A percentile compares a stretch with the other conserved stretches of the same genome.
phyloP scores from a whole-genome alignment of 2,113 vertebrate species.

The Eclectus roratus region DNA sequence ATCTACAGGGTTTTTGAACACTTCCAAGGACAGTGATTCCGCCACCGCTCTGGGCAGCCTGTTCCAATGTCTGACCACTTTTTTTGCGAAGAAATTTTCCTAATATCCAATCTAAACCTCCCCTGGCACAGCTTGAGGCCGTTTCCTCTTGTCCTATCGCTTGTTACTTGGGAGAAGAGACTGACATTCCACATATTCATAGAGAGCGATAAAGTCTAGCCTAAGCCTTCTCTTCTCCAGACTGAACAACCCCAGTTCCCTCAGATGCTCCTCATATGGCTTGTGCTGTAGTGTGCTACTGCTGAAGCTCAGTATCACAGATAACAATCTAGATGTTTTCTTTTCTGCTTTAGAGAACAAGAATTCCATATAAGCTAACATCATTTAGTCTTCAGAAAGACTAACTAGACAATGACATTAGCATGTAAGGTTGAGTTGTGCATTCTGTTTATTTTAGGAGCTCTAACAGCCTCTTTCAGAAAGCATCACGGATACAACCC shows the following conservation, averaged over 20 bases:
- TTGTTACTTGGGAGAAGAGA: neutral
- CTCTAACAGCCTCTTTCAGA: neutral
- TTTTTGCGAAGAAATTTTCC: neutral
- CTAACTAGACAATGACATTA: neutral
- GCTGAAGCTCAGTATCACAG: neutral
- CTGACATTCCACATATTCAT: neutral
- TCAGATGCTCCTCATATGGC: neutral
- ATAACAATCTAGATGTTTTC: neutral
- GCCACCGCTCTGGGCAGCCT: neutral
- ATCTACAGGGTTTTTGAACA: neutral
- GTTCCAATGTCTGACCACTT: neutral
- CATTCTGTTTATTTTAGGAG: neutral
- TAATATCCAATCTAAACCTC: neutral
- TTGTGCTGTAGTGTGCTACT: neutral
- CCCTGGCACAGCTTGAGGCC: neutral
- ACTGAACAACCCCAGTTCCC: neutral
- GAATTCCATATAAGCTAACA: neutral
- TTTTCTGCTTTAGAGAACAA: neutral
- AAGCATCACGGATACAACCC: accelerated
- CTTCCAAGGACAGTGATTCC: neutral
- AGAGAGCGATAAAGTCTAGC: neutral
- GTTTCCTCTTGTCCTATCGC: neutral
- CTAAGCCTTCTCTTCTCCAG: neutral
- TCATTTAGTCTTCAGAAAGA: neutral
- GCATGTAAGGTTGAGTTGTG: too few species aligned